Evolutionary conservation across 2,113 vertebrate species (phyloP), one percentile per base, ranked within the genome.

Genomic region (Lampris incognitus): DNA sequence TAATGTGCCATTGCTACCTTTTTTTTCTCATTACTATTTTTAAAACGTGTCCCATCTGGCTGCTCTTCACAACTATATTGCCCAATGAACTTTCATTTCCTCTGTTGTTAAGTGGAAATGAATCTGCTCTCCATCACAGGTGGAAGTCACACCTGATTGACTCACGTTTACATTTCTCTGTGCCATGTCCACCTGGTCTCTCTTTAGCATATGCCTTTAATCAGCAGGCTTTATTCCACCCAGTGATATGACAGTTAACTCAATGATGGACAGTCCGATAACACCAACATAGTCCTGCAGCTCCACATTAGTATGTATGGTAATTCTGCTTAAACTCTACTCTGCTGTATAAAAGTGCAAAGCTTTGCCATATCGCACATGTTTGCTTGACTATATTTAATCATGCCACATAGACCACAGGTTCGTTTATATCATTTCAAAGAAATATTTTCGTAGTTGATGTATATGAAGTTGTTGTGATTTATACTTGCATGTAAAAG

Each of bases 31-130:
- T 88, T 88, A 71, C 91, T 93, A 93, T 93, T 93, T 92, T 88
- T 81, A 82, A 92, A 88, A 70, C 72, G 66, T 69, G 91, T 92
- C 92, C 87, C 92, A 94, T 94, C 93, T 94, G 93, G 91, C 66
- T 52, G 9, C 58, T 78, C 78, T 56, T 87, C 84, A 76, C 84
- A 87, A 93, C 91, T 93, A 92, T 92, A 90, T 93, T 81, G 85
- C 78, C 87, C 87, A 89, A 90, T 94, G 92, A 92, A 89, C 91
- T 88, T 93, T 94, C 86, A 91, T 93, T 93, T 89, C 86, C 81
- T 85, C 65, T 76, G 86, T 87, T 91, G 92, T 91, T 93, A 93
- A 92, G 86, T 89, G 91, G 88, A 92, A 92, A 92, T 92, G 89
- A 93, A 91, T 85, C 73, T 90, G 89, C 87, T 85, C 87, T 87